phyloP scores from a whole-genome alignment of 2,113 vertebrate species.

The Cinclus mexicanus region DNA sequence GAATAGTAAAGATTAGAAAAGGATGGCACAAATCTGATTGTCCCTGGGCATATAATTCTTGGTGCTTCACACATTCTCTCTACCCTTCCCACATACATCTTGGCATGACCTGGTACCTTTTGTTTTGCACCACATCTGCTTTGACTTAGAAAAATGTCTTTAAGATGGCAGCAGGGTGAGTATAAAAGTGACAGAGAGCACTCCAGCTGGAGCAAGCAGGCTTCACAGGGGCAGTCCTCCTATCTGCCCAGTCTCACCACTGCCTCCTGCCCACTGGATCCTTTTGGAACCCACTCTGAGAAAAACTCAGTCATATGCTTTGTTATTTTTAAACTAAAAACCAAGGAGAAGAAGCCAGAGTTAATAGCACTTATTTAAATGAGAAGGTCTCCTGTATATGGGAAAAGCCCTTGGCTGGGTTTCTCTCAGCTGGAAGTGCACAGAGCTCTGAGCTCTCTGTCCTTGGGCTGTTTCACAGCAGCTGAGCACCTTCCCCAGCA shows the following conservation, averaged over 20 bases:
- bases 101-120: neutral
- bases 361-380: neutral
- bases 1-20: neutral
- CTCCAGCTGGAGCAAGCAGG: neutral
- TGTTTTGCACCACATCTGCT: neutral
- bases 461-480: neutral
- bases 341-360: neutral
- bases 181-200: neutral
- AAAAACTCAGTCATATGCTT: neutral
- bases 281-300: slow-evolving; percentile 17
- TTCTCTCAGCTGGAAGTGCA: neutral
- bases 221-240: neutral
- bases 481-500: neutral
- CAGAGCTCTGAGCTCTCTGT: neutral
- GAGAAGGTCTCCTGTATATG: neutral
- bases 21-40: neutral
- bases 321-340: slow-evolving; percentile 18
- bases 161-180: neutral
- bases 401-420: neutral
- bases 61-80: neutral
- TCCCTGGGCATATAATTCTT: neutral
- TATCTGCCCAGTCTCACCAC: slow-evolving; percentile 21
- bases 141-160: neutral
- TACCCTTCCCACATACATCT: neutral
- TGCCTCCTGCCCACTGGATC: slow-evolving; percentile 1